phyloP scores from a whole-genome alignment of 2,113 vertebrate genomes.

The Hydropotes inermis region DNA sequence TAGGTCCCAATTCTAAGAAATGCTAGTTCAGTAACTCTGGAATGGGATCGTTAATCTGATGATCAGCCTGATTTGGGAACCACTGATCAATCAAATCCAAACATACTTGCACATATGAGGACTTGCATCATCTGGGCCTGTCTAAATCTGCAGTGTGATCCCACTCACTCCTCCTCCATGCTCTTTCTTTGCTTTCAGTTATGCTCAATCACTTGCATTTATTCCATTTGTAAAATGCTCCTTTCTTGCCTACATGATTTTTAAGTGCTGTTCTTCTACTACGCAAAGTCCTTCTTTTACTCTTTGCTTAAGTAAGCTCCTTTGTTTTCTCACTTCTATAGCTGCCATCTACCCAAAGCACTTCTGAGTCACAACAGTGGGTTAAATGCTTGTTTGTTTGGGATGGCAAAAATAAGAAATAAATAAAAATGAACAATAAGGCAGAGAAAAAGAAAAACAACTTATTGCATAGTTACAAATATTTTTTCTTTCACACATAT shows the following conservation, averaged over 20 bases:
- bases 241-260: neutral
- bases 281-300: neutral
- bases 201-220: neutral
- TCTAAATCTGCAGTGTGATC: neutral
- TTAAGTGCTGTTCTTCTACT: neutral
- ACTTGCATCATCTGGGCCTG: neutral
- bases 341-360: neutral
- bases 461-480: neutral
- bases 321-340: neutral
- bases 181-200: neutral
- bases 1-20: neutral
- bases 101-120: neutral
- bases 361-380: neutral
- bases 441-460: neutral
- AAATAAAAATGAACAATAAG: neutral
- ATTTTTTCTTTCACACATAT: neutral
- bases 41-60: neutral
- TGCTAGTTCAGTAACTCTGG: neutral
- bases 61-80: neutral
- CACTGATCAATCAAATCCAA: neutral
- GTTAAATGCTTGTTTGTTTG: neutral
- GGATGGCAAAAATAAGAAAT: neutral
- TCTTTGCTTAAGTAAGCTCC: neutral
- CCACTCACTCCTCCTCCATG: neutral
- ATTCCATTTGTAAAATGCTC: neutral